Evolutionary conservation across 2,113 vertebrate genomes (phyloP).

Genomic region (Ellobius talpinus): DNA sequence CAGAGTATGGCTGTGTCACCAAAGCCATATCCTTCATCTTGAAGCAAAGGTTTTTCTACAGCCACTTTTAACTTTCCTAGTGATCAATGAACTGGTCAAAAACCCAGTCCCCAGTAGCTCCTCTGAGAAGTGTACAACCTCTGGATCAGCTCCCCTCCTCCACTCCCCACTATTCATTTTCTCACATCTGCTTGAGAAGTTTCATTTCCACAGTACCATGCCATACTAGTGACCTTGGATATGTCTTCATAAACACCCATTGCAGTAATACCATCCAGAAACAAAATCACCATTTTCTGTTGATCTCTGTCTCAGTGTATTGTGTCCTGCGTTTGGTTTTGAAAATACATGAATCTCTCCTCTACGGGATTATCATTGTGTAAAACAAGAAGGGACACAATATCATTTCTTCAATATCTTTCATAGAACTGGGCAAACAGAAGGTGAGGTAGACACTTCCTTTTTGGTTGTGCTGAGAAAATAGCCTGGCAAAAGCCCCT

Average conservation of each 20-base stretch:
- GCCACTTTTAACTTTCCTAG: not conserved
- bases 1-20: not conserved
- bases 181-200: not conserved
- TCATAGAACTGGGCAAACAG: not conserved
- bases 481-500: not conserved
- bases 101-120: slow-evolving; percentile 10
- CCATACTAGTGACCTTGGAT: not conserved
- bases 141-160: not conserved
- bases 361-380: not conserved
- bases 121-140: not conserved
- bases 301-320: not conserved
- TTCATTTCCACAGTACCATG: not conserved
- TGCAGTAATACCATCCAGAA: not conserved
- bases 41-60: slow-evolving; percentile 33
- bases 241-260: not conserved
- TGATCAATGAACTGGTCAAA: slow-evolving; percentile 20
- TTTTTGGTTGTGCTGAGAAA: not conserved
- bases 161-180: not conserved
- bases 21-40: not conserved
- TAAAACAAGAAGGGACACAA: not conserved
- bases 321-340: not conserved
- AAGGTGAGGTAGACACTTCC: not conserved
- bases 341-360: too few species aligned
- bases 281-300: not conserved
- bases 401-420: not conserved